These are phyloP conservation scores for Prinia subflava DNA, from an alignment of 2,113 vertebrate genomes.

Conservation along the genomic window DNA sequence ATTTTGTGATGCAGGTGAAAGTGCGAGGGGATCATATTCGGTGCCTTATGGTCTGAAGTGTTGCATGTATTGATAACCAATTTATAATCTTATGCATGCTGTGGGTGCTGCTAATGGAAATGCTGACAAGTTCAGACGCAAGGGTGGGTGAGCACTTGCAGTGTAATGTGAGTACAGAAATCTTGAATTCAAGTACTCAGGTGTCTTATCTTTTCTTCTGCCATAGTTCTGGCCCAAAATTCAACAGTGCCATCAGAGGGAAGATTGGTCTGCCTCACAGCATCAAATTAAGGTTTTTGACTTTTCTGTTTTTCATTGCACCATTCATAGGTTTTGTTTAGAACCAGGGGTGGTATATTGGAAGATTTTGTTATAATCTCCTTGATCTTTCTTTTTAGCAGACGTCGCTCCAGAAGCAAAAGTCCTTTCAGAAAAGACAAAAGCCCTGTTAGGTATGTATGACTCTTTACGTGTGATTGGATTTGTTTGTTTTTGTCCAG, in stretches of 20 bases:
- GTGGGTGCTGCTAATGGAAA: not conserved
- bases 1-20: not conserved
- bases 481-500: not conserved
- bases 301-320: slow-evolving; percentile 19
- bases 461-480: not conserved
- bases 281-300: slow-evolving; percentile 90
- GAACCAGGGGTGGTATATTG: not conserved
- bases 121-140: not conserved
- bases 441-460: slow-evolving; percentile 90
- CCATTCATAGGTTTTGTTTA: slow-evolving; percentile 53
- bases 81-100: not conserved
- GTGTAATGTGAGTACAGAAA: not conserved
- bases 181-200: not conserved
- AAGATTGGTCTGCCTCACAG: slow-evolving; percentile 90
- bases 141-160: not conserved
- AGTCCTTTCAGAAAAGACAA: slow-evolving; percentile 94
- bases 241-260: slow-evolving; percentile 90
- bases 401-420: slow-evolving; percentile 86
- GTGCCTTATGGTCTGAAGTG: not conserved
- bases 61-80: not conserved
- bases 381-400: slow-evolving; percentile 70
- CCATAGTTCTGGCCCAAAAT: slow-evolving; percentile 87
- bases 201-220: slow-evolving; percentile 69
- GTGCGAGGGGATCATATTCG: not conserved
- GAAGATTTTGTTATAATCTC: slow-evolving; percentile 12